Percentiles rank a stretch among this genome's conserved stretches.
Evolutionary conservation across 37 sponge, comb jelly and placozoan genomes (phyloP).

Genomic region (Cladorhizidae sp.): DNA sequence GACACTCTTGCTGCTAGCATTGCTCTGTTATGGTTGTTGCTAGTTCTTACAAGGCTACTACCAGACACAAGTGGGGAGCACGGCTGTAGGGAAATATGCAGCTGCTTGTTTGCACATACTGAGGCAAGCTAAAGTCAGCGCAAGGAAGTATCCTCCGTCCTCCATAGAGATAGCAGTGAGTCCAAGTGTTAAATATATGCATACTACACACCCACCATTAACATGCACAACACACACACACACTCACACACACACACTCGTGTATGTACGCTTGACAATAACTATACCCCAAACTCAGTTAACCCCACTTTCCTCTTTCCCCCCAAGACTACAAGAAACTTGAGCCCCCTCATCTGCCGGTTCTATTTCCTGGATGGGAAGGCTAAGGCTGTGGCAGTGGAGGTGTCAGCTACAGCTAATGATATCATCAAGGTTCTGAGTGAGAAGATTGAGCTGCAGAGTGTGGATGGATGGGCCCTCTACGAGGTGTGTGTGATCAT

Average conservation of each 20-base stretch:
- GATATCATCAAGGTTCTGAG: conserved; percentile 87
- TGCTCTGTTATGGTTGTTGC: not conserved
- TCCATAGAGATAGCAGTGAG: conserved; percentile 94
- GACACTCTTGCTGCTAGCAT: not conserved
- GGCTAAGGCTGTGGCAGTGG: conserved; percentile 93
- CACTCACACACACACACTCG: not conserved
- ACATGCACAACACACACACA: not conserved
- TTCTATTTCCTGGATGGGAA: conserved; percentile 98
- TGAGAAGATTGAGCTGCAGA: conserved; percentile 88
- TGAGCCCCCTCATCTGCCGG: conserved; percentile 88
- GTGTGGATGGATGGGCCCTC: conserved; percentile 93
- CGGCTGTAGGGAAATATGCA: conserved; percentile 59
- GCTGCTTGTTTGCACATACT: conserved; percentile 69
- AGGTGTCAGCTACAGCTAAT: conserved; percentile 76
- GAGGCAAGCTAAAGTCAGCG: conserved; percentile 73
- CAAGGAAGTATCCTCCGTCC: conserved; percentile 83
- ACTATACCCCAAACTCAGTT: not conserved
- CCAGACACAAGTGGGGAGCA: conserved; percentile 37
- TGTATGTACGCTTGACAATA: not conserved
- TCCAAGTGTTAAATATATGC: not conserved
- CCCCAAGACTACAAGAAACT: conserved; percentile 69
- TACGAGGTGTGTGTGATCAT: conserved; percentile 90
- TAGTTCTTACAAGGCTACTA: conserved; percentile 90
- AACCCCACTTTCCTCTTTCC: not conserved
- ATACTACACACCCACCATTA: not conserved